Evolutionary conservation across 2,888 invertebrate species (phyloP).

Genomic region (Ptycholaimellus sp.): DNA sequence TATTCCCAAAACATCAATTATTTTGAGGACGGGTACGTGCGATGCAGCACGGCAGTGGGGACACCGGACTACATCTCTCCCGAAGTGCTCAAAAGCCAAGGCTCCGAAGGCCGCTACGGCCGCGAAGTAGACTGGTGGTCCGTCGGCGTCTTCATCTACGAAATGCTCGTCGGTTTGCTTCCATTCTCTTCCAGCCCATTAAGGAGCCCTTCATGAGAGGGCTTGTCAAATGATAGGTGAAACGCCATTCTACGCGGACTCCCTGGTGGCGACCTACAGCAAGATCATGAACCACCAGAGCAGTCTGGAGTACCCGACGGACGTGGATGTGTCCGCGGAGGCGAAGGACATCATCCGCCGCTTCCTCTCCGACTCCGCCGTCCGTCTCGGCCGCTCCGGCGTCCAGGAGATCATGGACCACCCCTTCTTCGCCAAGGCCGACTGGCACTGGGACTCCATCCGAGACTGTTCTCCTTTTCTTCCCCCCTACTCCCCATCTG

Average conservation of each 20-base stretch:
- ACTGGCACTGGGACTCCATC: constrained; percentile 90
- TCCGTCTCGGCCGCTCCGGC: constrained; percentile 54
- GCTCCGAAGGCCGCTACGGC: constrained; percentile 79
- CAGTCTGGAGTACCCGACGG: constrained; percentile 68
- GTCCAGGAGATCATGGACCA: constrained; percentile 82
- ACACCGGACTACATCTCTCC: constrained; percentile 99
- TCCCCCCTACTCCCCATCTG: background rate
- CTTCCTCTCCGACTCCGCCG: constrained; percentile 51
- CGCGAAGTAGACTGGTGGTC: constrained; percentile 57
- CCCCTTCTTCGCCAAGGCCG: constrained; percentile 78
- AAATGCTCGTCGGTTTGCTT: constrained; percentile 73
- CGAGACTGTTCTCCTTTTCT: constrained; percentile 42
- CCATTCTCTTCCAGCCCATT: no score
- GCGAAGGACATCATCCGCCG: constrained; percentile 56
- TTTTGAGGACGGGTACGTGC: constrained; percentile 58
- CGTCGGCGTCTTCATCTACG: constrained; percentile 90
- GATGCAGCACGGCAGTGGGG: constrained; percentile 90
- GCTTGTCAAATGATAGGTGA: no score
- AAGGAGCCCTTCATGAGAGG: no score
- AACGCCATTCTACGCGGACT: constrained; percentile 95
- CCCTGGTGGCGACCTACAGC: constrained; percentile 85
- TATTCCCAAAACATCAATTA: background rate
- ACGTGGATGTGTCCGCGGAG: constrained; percentile 60
- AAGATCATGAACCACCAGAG: constrained; percentile 98
- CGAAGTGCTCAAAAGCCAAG: constrained; percentile 86